Conservation (phyloP, 2,888 invertebrate genomes). For the Seladonia tumulorum region DNA sequence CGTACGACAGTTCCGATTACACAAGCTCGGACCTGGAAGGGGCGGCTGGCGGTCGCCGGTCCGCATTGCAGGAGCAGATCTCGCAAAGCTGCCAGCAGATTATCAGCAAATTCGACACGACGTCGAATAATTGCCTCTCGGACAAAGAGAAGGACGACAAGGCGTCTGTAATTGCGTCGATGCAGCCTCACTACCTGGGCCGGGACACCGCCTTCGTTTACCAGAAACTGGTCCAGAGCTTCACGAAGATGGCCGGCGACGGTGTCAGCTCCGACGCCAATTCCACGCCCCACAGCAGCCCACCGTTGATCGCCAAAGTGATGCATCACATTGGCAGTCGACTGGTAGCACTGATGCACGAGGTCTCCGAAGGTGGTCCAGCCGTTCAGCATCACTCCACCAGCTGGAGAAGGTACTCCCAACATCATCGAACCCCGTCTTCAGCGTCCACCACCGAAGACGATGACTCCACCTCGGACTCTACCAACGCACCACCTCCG, state of each 20-base stretch:
- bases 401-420: constrained; percentile 86
- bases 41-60: constrained; percentile 87
- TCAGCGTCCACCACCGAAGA: constrained; percentile 88
- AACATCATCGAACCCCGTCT: constrained; percentile 87
- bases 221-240: constrained; percentile 92
- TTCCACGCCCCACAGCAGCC: constrained; percentile 88
- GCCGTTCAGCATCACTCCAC: constrained; percentile 84
- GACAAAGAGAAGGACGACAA: constrained; percentile 64
- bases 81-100: constrained; percentile 95
- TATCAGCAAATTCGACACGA: constrained; percentile 92
- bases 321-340: constrained; percentile 96
- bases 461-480: constrained; percentile 90
- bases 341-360: constrained; percentile 95
- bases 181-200: constrained; percentile 82
- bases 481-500: constrained; percentile 85
- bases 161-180: constrained; percentile 85
- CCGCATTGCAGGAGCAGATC: constrained; percentile 92
- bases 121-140: constrained; percentile 63
- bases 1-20: constrained; percentile 96
- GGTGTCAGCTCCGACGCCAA: constrained; percentile 85
- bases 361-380: constrained; percentile 91
- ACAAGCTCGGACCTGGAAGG: constrained; percentile 95
- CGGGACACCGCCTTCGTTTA: constrained; percentile 95
- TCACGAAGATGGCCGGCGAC: constrained; percentile 90
- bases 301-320: constrained; percentile 94